Evolutionary conservation across 2,113 vertebrate genomes (phyloP).

Genomic region (Nothocercus julius): DNA sequence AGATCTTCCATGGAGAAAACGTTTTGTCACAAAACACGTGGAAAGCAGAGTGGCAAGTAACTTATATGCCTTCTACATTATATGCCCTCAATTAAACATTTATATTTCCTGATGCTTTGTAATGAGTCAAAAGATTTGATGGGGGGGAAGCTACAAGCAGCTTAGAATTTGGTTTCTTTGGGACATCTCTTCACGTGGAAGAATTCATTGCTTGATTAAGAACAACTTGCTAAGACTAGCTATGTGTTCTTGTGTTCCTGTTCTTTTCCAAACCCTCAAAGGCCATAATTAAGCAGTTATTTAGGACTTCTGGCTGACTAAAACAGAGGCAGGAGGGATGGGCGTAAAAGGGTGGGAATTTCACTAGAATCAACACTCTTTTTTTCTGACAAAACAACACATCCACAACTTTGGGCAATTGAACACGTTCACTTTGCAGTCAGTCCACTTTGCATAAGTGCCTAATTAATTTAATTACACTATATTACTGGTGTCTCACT

Average conservation of each 20-base stretch:
- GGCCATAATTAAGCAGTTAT: background rate
- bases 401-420: background rate
- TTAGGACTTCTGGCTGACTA: background rate
- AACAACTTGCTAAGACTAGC: background rate
- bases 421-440: background rate
- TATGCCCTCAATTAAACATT: background rate
- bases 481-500: background rate
- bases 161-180: background rate
- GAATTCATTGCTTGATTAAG: background rate
- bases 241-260: background rate
- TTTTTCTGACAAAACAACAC: background rate
- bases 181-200: background rate
- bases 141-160: background rate
- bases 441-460: background rate
- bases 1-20: background rate
- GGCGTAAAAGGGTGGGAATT: background rate
- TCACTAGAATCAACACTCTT: background rate
- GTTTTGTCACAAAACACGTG: background rate
- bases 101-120: background rate
- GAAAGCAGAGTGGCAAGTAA: background rate
- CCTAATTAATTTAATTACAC: background rate
- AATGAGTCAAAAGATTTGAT: background rate
- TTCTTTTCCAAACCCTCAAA: background rate
- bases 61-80: background rate
- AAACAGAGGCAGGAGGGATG: background rate